Base-by-base conservation (phyloP, 1,140 invertebrate species). In the Spodoptera frugiperda region DNA sequence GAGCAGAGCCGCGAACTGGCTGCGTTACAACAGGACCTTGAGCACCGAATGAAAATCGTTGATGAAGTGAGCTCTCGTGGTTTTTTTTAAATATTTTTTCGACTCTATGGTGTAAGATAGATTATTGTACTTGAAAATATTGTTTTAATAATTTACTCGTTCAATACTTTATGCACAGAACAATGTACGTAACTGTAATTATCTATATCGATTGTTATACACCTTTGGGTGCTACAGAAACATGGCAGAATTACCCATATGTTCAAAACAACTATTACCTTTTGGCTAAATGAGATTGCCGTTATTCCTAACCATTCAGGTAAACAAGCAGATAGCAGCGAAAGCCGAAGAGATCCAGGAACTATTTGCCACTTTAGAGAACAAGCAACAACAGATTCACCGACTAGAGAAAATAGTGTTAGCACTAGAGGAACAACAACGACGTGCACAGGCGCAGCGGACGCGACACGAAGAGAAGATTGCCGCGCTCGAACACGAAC, bases 391-490 rank as follows among this genome's bases (percentile, higher is more conserved):
- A 68, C 94, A 96, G 79, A 91, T 96, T 15, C 94, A 93, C 70
- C 89, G 92, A 39, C 80, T 96, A 67, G 95, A 96, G 76, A 95
- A 96, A 77, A 92, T 95, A 6, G 95, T 96, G 5, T 91, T 95
- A 67, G 89, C 95, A 51, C 86, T 96, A 81, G 95, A 95, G 77
- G 95, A 96, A 55, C 95, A 96, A 77, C 95, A 96, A 57, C 89
- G 94, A 4, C 92, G 94, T n/a, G 92, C 94, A 3, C 95, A 96
- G 76, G 94, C 93, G 63, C 94, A 96, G 49, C 94, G 96, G 2
- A 95, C 95, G 10, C 93, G 95, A 6, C 93, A 96, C 48, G 96
- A 96, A 78, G 94, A 94, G 49, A 95, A 95, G 49, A 96, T 96
- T 25, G 95, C 95, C 0, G 83, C 94, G 8, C 88, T 96, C 14